phyloP scores from a whole-genome alignment of 2,888 invertebrate genomes.

The Bombyx huttoni region DNA sequence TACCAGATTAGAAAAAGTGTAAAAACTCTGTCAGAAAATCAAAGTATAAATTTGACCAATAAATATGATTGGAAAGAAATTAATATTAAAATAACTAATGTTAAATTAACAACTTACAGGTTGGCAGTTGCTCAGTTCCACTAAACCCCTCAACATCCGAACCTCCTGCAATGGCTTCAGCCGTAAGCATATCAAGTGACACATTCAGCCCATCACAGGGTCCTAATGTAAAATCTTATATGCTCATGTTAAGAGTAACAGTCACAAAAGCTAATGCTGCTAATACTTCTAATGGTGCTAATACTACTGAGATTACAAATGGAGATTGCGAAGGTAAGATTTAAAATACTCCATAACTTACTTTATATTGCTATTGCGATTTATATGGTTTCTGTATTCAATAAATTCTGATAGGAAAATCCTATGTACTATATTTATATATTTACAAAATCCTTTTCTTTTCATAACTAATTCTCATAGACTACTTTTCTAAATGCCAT shows the following conservation, averaged over 20 bases:
- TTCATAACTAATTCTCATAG: background rate
- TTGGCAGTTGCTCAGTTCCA: slow-evolving; percentile 81
- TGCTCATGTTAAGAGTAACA: slow-evolving; percentile 82
- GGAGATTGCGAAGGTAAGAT: slow-evolving; percentile 62
- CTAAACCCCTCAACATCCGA: slow-evolving; percentile 78
- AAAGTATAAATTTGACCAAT: background rate
- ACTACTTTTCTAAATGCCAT: background rate
- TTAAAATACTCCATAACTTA: slow-evolving; percentile 1
- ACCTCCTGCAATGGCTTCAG: slow-evolving; percentile 79
- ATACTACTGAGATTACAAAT: slow-evolving; percentile 61
- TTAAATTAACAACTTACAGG: slow-evolving; percentile 28
- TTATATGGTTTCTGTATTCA: no score
- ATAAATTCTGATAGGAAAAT: no score
- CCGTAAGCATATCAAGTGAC: slow-evolving; percentile 89
- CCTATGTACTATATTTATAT: background rate
- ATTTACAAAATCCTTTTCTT: slow-evolving; percentile 1
- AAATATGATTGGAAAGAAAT: background rate
- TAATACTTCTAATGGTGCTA: slow-evolving; percentile 28
- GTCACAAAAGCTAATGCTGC: slow-evolving; percentile 38
- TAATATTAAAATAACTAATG: background rate
- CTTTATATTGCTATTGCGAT: slow-evolving; percentile 4
- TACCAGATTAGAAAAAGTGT: no score
- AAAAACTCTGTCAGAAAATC: background rate
- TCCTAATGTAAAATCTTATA: slow-evolving; percentile 85
- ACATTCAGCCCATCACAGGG: slow-evolving; percentile 85